Base-by-base conservation (phyloP, 2,113 vertebrate species). In the Nestor notabilis region DNA sequence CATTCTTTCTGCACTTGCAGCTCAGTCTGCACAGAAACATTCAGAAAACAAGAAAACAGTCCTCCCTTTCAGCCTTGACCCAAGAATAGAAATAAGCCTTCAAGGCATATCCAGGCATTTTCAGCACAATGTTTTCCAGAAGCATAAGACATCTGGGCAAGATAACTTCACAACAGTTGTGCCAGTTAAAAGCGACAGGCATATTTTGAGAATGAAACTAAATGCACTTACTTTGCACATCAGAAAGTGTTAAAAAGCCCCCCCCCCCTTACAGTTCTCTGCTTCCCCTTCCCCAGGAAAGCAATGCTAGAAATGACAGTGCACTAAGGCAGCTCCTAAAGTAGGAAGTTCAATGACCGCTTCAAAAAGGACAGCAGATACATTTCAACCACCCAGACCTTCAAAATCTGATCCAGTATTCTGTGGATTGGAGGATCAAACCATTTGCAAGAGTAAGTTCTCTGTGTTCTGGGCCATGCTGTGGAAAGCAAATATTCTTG, bases 401-500 rank as follows among this genome's bases (percentile, higher is more conserved):
- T 10, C 88, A 82, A 76, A 86, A 76, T 76, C 7, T 52, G 37
- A 95, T 63, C 78, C 53, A 28, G 17, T 37, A 85, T 74, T 95
- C 88, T 25, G 74, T 53, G 72, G 89, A 86, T 49, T 83, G 83
- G 61, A 98, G 72, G 93, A 97, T 85, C 85, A 43, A 17, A 87
- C 72, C 27, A 13, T 96, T 95, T 93, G 60, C 72, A 95, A 97
- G 94, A 97, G 33, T 88, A 96, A 90, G 76, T 61, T 96, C 95
- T 95, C 93, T 23, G 20, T 47, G 11, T 96, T 96, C 93, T 83
- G 15, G 37, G 83, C 77, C 17, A 23, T 35, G 39, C 69, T 60
- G 47, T 4, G 5, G 81, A 97, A 97, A 96, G 97, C 94, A 98
- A 98, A 98, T 97, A 98, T 95, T 94, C 60, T 86, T 81, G 93